Base-by-base conservation (phyloP, 2,113 vertebrate species). In the Etheostoma cragini region DNA sequence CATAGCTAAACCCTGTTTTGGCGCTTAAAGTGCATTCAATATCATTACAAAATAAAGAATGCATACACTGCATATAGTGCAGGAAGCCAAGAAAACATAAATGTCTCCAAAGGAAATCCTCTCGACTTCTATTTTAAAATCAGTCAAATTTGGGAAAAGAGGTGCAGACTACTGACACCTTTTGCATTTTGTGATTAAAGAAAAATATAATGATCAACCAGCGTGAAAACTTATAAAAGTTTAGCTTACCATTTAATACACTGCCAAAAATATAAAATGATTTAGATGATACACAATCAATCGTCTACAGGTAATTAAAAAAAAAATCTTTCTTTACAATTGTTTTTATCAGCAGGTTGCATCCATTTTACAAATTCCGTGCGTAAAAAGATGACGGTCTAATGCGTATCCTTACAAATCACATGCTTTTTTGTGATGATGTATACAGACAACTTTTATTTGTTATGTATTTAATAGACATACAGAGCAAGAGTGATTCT, bases 301-400 rank as follows among this genome's bases (percentile, higher is more conserved):
- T 42, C 16, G 12, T 30, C 4, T 19, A 16, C 10, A 38, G 4
- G 2, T 65, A 0, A 21, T 78, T 78, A 76, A 16, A 46, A 81
- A 30, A 26, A 26, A 81, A 77, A 26, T 65, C 22, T 89, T 88
- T 88, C 89, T 90, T 87, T 75, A 72, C 30, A 85, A 80, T 78
- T 30, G 33, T 42, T 61, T 66, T 42, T 6, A 60, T 58, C 49
- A 57, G 38, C 19, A 71, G n/a, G 11, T 45, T 58, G 42, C 17
- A 14, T 71, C 68, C 21, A 72, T 64, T 49, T 71, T 69, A 85
- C 80, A 85, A 84, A 65, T 77, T 17, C 68, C 71, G 45, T 80
- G 68, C 62, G 74, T 87, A 78, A 82, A 69, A 70, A 6, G 16
- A 21, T 7, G n/a, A 5, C 66, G 16, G 12, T 58, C 16, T 24